A percentile compares a stretch with the other conserved stretches of the same genome.
Conservation (phyloP, 1,140 invertebrate genomes). For the Anagrus nilaparvatae region DNA sequence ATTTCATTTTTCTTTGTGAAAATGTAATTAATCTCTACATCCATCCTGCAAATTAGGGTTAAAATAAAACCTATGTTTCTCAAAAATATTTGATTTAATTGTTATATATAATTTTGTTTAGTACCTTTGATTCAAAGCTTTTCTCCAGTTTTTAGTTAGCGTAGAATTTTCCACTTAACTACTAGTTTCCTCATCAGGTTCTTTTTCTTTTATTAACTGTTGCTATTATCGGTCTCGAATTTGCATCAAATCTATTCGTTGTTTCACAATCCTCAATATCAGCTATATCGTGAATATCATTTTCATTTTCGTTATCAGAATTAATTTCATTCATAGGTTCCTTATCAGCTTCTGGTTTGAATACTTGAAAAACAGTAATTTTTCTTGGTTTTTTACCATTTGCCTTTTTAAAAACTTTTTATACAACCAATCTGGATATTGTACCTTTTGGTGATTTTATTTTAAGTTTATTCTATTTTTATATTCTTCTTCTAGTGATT, state of each 20-base stretch:
- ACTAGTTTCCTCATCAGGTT: slow-evolving; percentile 29
- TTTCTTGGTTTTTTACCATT: slow-evolving; percentile 86
- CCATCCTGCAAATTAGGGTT: slow-evolving; percentile 45
- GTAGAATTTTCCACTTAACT: slow-evolving; percentile 17
- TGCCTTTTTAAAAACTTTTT: slow-evolving; percentile 87
- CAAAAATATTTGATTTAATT: too few species aligned
- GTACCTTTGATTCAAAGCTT: slow-evolving; percentile 65
- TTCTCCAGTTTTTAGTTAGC: slow-evolving; percentile 59
- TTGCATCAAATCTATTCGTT: slow-evolving; percentile 20
- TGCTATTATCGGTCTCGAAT: slow-evolving; percentile 21
- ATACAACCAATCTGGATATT: slow-evolving; percentile 96
- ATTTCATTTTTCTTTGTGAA: slow-evolving; percentile 91
- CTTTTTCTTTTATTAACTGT: slow-evolving; percentile 48
- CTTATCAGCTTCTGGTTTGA: slow-evolving; percentile 22
- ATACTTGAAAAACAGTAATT: slow-evolving; percentile 79
- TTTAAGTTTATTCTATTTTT: too few species aligned
- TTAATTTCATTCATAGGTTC: slow-evolving; percentile 24
- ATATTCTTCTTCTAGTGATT: too few species aligned
- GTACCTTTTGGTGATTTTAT: too few species aligned
- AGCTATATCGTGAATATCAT: slow-evolving; percentile 7
- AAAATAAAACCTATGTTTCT: not conserved
- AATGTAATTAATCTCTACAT: slow-evolving; percentile 66
- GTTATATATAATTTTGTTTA: slow-evolving; percentile 3
- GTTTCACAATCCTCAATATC: slow-evolving; percentile 60
- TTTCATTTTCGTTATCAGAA: slow-evolving; percentile 19